Conservation (phyloP, 1,140 invertebrate genomes). For the Lepidurus couesii region DNA sequence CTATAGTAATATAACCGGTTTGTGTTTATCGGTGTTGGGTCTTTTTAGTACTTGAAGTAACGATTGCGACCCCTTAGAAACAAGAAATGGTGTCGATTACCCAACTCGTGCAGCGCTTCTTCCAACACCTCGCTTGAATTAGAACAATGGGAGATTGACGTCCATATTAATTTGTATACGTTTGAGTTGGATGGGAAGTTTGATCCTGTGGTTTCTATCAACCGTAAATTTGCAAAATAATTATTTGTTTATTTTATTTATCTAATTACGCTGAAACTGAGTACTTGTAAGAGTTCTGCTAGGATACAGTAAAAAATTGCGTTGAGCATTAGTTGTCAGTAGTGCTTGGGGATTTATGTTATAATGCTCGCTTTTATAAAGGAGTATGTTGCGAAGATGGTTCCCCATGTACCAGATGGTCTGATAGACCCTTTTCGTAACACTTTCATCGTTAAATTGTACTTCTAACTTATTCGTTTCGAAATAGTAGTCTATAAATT, state of each 20-base stretch:
- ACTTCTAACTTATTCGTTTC: neutral
- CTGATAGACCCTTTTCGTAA: neutral
- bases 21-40: neutral
- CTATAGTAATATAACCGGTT: neutral
- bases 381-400: slow-evolving; percentile 11
- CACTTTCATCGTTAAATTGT: neutral
- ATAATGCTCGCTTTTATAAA: slow-evolving; percentile 14
- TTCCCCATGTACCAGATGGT: slow-evolving; percentile 18
- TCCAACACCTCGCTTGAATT: slow-evolving; percentile 26
- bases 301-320: neutral
- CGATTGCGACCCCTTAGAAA: neutral
- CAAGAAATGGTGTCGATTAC: slow-evolving; percentile 27
- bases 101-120: slow-evolving; percentile 29
- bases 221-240: neutral
- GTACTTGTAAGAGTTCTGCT: neutral
- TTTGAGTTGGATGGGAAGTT: neutral
- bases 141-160: slow-evolving; percentile 23
- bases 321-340: neutral
- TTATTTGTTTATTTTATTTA: neutral
- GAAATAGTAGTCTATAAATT: slow-evolving; percentile 28
- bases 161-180: slow-evolving; percentile 27
- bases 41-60: slow-evolving; percentile 25
- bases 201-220: neutral
- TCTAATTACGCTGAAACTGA: neutral
- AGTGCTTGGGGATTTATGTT: slow-evolving; percentile 3